These are phyloP conservation scores for Andricus quercusramuli DNA, from an alignment of 2,888 invertebrate species.

Conservation along the genomic window DNA sequence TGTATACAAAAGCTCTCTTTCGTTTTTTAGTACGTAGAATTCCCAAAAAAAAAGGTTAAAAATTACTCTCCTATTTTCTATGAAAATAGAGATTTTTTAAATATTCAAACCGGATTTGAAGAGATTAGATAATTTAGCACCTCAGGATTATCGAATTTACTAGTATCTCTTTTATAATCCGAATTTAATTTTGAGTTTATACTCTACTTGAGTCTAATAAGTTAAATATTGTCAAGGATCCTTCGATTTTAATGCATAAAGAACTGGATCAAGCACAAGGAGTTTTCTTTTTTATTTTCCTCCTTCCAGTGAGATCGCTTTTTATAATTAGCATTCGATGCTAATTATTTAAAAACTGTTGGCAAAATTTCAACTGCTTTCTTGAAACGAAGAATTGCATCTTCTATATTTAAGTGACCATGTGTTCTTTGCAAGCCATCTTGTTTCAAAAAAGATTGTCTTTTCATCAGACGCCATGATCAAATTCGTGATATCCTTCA, in stretches of 20 bases:
- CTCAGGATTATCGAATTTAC: neutral
- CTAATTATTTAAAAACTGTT: conserved; percentile 12
- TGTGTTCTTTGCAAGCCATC: neutral
- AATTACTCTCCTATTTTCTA: neutral
- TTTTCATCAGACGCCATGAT: conserved; percentile 73
- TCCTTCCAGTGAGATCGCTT: neutral
- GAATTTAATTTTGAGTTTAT: conserved; percentile 25
- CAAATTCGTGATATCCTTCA: conserved; percentile 90
- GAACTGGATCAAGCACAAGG: neutral
- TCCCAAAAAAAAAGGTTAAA: neutral
- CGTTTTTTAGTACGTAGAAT: neutral
- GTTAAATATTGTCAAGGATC: neutral
- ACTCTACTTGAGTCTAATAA: conserved; percentile 23
- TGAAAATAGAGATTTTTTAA: neutral
- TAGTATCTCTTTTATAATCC: neutral
- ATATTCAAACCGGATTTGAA: neutral
- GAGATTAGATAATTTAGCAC: conserved; percentile 22
- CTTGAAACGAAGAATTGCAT: neutral
- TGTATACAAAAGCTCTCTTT: neutral
- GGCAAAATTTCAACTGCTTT: neutral
- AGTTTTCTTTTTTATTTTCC: neutral
- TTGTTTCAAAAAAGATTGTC: neutral
- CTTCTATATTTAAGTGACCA: neutral
- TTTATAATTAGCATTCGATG: neutral
- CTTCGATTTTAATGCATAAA: neutral